These are phyloP conservation scores for Scytalopus superciliaris DNA, from an alignment of 2,113 vertebrate species.

Conservation along the genomic window DNA sequence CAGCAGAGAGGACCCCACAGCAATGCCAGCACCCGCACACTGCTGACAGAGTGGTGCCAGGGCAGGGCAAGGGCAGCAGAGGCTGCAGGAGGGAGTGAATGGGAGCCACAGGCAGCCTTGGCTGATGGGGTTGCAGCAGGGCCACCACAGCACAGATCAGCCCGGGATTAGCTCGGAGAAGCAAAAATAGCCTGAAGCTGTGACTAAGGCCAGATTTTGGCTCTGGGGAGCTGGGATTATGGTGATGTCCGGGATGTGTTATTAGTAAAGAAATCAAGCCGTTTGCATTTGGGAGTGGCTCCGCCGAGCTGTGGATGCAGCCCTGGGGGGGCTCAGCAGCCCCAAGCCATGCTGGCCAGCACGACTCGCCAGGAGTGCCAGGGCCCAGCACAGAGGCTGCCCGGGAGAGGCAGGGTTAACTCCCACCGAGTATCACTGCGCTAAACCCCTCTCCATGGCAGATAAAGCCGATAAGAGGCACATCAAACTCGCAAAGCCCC, in stretches of 20 bases:
- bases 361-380: fast-evolving
- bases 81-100: not conserved
- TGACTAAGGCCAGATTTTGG: constrained; percentile 65
- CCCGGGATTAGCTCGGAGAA: constrained; percentile 45
- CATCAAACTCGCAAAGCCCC: constrained; percentile 4
- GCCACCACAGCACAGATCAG: constrained; percentile 34
- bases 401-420: constrained; percentile 10
- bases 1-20: not conserved
- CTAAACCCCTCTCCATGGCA: constrained; percentile 52
- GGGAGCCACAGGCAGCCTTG: not conserved
- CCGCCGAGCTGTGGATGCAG: not conserved
- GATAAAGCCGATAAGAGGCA: constrained; percentile 50
- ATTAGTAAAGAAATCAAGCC: constrained; percentile 42
- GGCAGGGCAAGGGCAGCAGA: not conserved
- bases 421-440: not conserved
- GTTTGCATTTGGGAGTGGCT: not conserved
- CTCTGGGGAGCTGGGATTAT: constrained; percentile 40
- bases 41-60: not conserved
- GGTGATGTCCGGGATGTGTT: constrained; percentile 6
- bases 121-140: not conserved
- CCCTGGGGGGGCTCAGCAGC: not conserved
- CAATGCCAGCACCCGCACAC: fast-evolving
- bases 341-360: not conserved
- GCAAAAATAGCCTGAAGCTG: constrained; percentile 62
- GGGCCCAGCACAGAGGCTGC: fast-evolving